A percentile compares a stretch with the other conserved stretches of the same genome.
Conservation (phyloP, 2,888 invertebrate genomes). For the Molanna angustata region DNA sequence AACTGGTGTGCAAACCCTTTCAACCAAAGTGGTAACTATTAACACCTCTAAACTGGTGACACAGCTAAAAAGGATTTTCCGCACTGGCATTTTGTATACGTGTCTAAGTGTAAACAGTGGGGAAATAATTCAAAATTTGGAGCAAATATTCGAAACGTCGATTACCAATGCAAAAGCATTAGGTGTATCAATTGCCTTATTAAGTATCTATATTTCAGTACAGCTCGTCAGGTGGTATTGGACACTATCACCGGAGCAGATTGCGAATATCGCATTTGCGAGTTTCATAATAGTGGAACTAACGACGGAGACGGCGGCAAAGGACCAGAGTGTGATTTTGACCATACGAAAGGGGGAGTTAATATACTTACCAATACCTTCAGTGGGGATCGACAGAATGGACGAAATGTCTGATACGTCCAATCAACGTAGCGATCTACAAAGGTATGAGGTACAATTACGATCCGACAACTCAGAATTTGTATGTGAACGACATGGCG, state of each 20-base stretch:
- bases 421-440: constrained; percentile 2
- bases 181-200: constrained; percentile 11
- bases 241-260: constrained; percentile 16
- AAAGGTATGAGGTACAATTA: constrained; percentile 2
- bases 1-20: too few relatives aligned
- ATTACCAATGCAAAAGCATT: constrained; percentile 7
- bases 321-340: not conserved
- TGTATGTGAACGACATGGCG: not conserved
- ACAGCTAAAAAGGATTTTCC: too few relatives aligned
- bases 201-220: constrained; percentile 13
- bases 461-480: not conserved
- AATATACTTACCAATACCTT: constrained; percentile 7
- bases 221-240: constrained; percentile 5
- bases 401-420: constrained; percentile 3
- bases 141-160: constrained; percentile 9
- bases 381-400: constrained; percentile 13
- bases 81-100: constrained; percentile 21
- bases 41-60: too few relatives aligned
- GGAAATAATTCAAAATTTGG: constrained; percentile 8
- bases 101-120: constrained; percentile 17
- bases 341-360: constrained; percentile 16
- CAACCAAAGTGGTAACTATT: too few relatives aligned
- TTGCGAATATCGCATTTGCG: constrained; percentile 23
- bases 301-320: constrained; percentile 3
- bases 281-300: constrained; percentile 21